Evolutionary conservation across 2,888 invertebrate genomes (phyloP).

Genomic region (Melanargia galathea): DNA sequence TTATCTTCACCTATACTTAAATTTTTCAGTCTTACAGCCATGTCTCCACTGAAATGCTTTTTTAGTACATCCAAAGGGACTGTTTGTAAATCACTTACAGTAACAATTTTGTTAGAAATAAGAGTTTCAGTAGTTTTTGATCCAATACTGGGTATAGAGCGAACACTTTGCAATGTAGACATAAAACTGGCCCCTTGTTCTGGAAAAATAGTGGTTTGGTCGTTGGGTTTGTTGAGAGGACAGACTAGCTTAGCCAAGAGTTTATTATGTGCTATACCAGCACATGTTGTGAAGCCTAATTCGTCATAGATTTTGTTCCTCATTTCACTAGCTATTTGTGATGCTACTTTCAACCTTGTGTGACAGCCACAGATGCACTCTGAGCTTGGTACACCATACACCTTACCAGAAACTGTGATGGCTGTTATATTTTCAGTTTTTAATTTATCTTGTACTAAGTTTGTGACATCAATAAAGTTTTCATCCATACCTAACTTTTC

Average conservation of each 20-base stretch:
- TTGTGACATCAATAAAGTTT: conserved; percentile 91
- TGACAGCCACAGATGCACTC: conserved; percentile 90
- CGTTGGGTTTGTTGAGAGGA: conserved; percentile 88
- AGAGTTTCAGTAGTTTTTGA: conserved; percentile 85
- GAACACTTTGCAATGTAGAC: conserved; percentile 83
- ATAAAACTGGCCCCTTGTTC: conserved; percentile 85
- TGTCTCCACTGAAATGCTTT: conserved; percentile 85
- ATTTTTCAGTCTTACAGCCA: conserved; percentile 86
- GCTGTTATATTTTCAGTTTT: conserved; percentile 60
- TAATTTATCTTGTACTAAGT: conserved; percentile 81
- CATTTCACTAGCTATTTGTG: conserved; percentile 89
- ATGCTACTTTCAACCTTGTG: conserved; percentile 85
- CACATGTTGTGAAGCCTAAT: conserved; percentile 89
- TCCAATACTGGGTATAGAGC: conserved; percentile 89
- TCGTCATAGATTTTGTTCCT: conserved; percentile 85
- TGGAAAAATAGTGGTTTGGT: conserved; percentile 90
- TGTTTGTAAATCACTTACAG: conserved; percentile 86
- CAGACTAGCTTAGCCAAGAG: conserved; percentile 90
- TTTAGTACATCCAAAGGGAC: conserved; percentile 81
- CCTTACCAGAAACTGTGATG: conserved; percentile 79
- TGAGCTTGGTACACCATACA: conserved; percentile 79
- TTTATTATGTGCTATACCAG: conserved; percentile 93
- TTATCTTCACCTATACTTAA: conserved; percentile 89
- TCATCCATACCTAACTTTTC: conserved; percentile 94
- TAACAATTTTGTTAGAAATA: conserved; percentile 84